phyloP scores from a whole-genome alignment of 2,113 vertebrate species.

The Podarcis cretensis region DNA sequence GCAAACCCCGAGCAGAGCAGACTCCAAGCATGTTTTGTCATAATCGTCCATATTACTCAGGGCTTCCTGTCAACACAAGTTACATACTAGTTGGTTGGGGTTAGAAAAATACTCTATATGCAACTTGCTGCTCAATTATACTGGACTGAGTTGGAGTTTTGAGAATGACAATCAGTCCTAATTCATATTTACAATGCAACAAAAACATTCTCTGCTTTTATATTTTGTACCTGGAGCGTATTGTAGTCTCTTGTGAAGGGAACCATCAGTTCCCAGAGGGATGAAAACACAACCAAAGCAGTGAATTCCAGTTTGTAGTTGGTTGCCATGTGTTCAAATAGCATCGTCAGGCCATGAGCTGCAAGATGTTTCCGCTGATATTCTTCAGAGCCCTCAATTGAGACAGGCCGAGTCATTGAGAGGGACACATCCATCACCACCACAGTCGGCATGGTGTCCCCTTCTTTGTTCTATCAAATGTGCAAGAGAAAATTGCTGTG shows the following conservation, averaged over 20 bases:
- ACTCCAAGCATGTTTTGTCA: slow-evolving; percentile 96
- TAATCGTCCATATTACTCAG: slow-evolving; percentile 94
- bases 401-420: slow-evolving; percentile 97
- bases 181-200: not conserved
- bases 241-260: slow-evolving; percentile 99
- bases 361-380: slow-evolving; percentile 96
- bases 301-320: slow-evolving; percentile 98
- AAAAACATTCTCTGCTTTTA: not conserved
- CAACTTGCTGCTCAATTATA: not conserved
- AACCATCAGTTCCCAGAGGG: slow-evolving; percentile 94
- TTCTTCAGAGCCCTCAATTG: slow-evolving; percentile 89
- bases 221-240: slow-evolving; percentile 85
- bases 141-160: not conserved
- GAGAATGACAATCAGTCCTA: not conserved
- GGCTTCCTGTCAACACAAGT: slow-evolving; percentile 85
- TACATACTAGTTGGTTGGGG: not conserved
- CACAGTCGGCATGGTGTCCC: slow-evolving; percentile 90
- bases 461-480: not conserved
- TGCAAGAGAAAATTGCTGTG: not conserved
- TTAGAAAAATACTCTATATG: not conserved
- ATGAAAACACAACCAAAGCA: slow-evolving; percentile 92
- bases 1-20: slow-evolving; percentile 90
- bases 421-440: slow-evolving; percentile 97
- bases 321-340: slow-evolving; percentile 98
- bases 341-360: slow-evolving; percentile 94